Evolutionary conservation across 64 coral and sea anemone species (phyloP), one percentile per base, ranked within the genome.

Genomic region (Stichodactyla mertensii): DNA sequence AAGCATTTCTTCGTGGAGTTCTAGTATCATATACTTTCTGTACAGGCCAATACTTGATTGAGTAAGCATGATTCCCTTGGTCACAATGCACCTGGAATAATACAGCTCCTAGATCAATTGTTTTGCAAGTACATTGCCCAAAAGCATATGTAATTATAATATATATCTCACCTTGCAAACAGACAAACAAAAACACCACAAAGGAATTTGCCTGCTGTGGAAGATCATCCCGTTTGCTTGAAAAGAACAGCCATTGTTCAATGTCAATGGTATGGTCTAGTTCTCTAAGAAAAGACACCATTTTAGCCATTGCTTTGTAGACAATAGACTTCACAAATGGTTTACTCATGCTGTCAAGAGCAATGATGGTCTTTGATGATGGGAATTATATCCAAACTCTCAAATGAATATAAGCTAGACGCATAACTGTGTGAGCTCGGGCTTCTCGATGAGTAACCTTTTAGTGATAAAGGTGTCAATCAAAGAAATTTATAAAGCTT

Each of bases 151-250:
- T n/a, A 11, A 58, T 58, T 58, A 58, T 58, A 58, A 58, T 58
- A 58, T 58, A 45, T 2, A 58, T 58, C 5, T 58, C 56, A 58
- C 6, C 61, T 16, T 80, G 78, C 78, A 80, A 52, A 80, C 52
- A 80, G 28, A 36, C 78, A 80, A 27, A 54, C 52, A 80, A 80
- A 80, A 52, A 80, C 74, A 64, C 85, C 85, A 64, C 87, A 88
- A 57, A 88, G 74, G 58, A 28, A 57, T 88, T 88, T 9, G 58
- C 10, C 87, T 88, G 87, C 52, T 88, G 87, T 61, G 77, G 87
- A 64, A 88, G 12, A 22, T 88, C 87, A 60, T 82, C 23, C 23
- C 52, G 10, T 54, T 56, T 88, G 18, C 78, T 88, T 60, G 87
- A n/a, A 54, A 20, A 81, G 59, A 88, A 81, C 5, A 6, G 20